Percentiles rank a stretch among this genome's conserved stretches.
Evolutionary conservation across 2,888 invertebrate species (phyloP).

Genomic region (Fissipunctia ypsillon): DNA sequence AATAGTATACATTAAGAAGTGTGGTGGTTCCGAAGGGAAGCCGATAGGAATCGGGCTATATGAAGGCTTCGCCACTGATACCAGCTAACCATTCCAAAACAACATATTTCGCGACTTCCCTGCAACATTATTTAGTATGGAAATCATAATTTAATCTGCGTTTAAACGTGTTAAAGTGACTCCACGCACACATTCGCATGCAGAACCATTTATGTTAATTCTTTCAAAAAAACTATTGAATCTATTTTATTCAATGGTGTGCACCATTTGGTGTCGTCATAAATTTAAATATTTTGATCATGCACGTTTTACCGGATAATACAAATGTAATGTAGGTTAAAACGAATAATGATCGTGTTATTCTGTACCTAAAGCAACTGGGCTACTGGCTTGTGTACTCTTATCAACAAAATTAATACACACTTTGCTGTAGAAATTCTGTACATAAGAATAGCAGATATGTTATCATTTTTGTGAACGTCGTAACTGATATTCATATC

Average conservation of each 20-base stretch:
- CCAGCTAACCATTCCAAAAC: background rate
- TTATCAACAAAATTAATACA: background rate
- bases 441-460: background rate
- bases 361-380: background rate
- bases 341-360: constrained; percentile 35
- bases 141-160: constrained; percentile 46
- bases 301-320: constrained; percentile 23
- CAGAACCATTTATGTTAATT: constrained; percentile 45
- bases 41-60: too few species aligned
- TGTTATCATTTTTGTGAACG: background rate
- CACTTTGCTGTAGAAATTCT: background rate
- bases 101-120: constrained; percentile 8
- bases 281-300: constrained; percentile 55
- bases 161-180: constrained; percentile 39
- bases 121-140: constrained; percentile 42
- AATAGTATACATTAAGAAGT: too few species aligned
- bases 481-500: constrained; percentile 8
- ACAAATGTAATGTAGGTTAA: constrained; percentile 37
- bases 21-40: too few species aligned
- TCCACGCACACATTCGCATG: constrained; percentile 27
- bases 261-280: constrained; percentile 46
- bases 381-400: background rate
- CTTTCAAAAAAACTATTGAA: constrained; percentile 42
- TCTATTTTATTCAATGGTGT: constrained; percentile 51
- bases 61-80: too few species aligned